A percentile compares a stretch with the other conserved stretches of the same genome.
phyloP scores from a whole-genome alignment of 2,113 vertebrate species.

The Regulus satrapa region DNA sequence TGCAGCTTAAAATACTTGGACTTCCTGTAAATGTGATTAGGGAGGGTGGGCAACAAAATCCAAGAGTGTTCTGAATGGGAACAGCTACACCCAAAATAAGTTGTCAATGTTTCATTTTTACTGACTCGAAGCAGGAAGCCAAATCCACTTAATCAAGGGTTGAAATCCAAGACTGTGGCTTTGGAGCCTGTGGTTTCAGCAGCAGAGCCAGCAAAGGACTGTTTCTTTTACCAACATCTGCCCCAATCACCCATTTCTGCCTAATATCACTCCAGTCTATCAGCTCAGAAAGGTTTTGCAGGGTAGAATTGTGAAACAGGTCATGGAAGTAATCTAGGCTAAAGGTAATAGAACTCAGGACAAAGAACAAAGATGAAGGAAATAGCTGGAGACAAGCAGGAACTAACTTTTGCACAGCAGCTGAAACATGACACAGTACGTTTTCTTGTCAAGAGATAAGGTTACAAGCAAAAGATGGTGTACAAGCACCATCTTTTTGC shows the following conservation, averaged over 20 bases:
- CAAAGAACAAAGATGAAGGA: neutral
- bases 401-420: neutral
- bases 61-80: neutral
- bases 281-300: neutral
- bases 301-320: neutral
- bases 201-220: neutral
- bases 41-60: neutral
- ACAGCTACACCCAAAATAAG: neutral
- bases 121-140: neutral
- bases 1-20: slow-evolving; percentile 47
- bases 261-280: neutral
- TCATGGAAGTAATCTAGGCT: neutral
- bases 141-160: neutral
- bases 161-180: neutral
- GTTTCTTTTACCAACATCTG: neutral
- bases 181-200: neutral
- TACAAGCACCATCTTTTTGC: neutral
- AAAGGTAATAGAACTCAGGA: neutral
- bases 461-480: neutral
- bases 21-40: slow-evolving; percentile 12
- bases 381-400: neutral
- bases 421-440: neutral
- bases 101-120: neutral
- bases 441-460: neutral
- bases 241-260: neutral